Conservation (phyloP, 2,888 invertebrate genomes). For the Pterostichus niger region DNA sequence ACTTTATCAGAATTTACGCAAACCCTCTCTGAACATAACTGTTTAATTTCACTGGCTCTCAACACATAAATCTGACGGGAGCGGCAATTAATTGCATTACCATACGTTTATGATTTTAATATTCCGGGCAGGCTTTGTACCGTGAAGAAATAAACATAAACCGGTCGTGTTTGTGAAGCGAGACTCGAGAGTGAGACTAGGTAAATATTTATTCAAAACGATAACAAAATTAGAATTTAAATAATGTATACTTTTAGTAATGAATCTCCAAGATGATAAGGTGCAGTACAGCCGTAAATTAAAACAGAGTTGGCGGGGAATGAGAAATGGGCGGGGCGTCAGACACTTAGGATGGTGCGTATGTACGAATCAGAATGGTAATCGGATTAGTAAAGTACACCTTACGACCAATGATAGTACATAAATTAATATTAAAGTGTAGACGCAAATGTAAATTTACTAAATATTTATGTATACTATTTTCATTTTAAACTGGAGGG, state of each 20-base stretch:
- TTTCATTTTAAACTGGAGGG: no score
- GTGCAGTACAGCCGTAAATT: neutral
- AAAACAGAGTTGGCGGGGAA: neutral
- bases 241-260: slow-evolving; percentile 30
- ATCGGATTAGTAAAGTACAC: slow-evolving; percentile 24
- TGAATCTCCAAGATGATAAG: slow-evolving; percentile 5
- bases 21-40: neutral
- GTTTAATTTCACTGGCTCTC: slow-evolving; percentile 26
- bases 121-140: neutral
- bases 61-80: slow-evolving; percentile 26
- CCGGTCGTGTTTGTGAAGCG: neutral
- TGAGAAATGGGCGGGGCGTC: neutral
- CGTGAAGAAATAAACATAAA: slow-evolving; percentile 13
- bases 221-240: slow-evolving; percentile 43
- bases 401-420: slow-evolving; percentile 22
- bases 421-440: slow-evolving; percentile 46
- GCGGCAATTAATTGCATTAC: slow-evolving; percentile 44
- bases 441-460: neutral
- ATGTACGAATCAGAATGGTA: slow-evolving; percentile 17
- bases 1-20: slow-evolving; percentile 16
- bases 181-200: neutral
- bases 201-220: slow-evolving; percentile 39
- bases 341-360: slow-evolving; percentile 28
- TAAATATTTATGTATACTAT: no score
- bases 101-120: slow-evolving; percentile 46